Evolutionary conservation across 2,113 vertebrate species (phyloP).

Genomic region (Paramisgurnus dabryanus): DNA sequence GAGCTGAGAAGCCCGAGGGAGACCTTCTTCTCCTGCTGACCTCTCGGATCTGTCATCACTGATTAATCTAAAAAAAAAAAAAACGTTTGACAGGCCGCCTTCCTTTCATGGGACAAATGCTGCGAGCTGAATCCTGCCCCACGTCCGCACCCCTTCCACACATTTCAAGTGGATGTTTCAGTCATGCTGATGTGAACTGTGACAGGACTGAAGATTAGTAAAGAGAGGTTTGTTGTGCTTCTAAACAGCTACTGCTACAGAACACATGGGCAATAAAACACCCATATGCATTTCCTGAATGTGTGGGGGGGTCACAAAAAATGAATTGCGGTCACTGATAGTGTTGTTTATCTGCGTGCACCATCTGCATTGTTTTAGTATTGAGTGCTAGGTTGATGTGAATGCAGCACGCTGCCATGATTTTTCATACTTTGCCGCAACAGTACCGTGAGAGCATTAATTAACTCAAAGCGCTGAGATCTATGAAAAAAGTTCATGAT

Average conservation of each 20-base stretch:
- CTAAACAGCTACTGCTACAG: background rate
- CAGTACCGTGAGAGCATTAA: too few relatives aligned
- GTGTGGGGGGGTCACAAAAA: too few relatives aligned
- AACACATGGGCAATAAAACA: too few relatives aligned
- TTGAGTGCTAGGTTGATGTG: too few relatives aligned
- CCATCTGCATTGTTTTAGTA: background rate
- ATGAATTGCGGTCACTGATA: background rate
- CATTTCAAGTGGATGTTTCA: slow-evolving; percentile 59
- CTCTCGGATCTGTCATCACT: slow-evolving; percentile 69
- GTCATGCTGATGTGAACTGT: slow-evolving; percentile 54
- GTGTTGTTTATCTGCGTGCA: background rate
- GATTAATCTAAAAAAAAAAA: slow-evolving; percentile 62
- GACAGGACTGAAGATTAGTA: background rate
- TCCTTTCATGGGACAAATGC: slow-evolving; percentile 64
- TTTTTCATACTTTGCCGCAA: too few relatives aligned
- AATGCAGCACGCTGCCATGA: too few relatives aligned
- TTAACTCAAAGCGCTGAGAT: too few relatives aligned
- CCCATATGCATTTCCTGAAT: too few relatives aligned
- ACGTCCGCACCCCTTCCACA: slow-evolving; percentile 52
- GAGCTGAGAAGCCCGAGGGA: slow-evolving; percentile 65
- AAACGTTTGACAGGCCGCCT: slow-evolving; percentile 63
- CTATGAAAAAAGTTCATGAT: too few relatives aligned
- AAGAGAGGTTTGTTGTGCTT: background rate
- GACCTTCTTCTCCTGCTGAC: slow-evolving; percentile 67
- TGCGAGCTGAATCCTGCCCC: slow-evolving; percentile 60